These are phyloP conservation scores for Aplysina aerophoba DNA, from an alignment of 37 sponge, comb jelly and placozoan genomes.

Conservation along the genomic window DNA sequence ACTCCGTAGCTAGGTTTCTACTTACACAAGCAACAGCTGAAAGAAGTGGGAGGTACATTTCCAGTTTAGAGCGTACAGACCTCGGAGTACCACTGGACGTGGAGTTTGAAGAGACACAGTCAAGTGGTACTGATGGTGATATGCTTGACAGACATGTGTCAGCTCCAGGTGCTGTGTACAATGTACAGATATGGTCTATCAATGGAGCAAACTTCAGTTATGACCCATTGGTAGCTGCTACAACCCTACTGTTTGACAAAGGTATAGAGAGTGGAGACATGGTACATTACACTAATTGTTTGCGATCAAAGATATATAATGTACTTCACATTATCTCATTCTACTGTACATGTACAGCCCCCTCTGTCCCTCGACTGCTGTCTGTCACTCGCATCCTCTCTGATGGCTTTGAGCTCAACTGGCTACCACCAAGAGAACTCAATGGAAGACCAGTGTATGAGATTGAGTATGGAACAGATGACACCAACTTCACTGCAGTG, in stretches of 20 bases:
- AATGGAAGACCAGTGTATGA: background rate
- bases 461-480: slow-evolving; percentile 25
- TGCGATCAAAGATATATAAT: no score
- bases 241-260: no score
- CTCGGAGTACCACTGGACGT: slow-evolving; percentile 19
- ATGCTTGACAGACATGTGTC: background rate
- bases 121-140: background rate
- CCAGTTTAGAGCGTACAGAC: slow-evolving; percentile 15
- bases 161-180: slow-evolving; percentile 14
- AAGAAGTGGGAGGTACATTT: background rate
- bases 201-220: background rate
- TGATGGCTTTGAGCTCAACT: slow-evolving; percentile 24
- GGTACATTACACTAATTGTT: no score
- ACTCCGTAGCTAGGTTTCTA: background rate
- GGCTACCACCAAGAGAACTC: slow-evolving; percentile 29
- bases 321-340: no score
- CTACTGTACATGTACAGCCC: no score
- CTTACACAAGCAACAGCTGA: background rate
- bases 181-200: background rate
- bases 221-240: background rate
- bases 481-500: background rate
- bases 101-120: slow-evolving; percentile 10
- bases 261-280: no score
- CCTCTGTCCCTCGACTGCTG: background rate
- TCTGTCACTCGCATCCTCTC: background rate